These are phyloP conservation scores for Nanorana parkeri DNA, from an alignment of 2,113 vertebrate species.

Conservation along the genomic window DNA sequence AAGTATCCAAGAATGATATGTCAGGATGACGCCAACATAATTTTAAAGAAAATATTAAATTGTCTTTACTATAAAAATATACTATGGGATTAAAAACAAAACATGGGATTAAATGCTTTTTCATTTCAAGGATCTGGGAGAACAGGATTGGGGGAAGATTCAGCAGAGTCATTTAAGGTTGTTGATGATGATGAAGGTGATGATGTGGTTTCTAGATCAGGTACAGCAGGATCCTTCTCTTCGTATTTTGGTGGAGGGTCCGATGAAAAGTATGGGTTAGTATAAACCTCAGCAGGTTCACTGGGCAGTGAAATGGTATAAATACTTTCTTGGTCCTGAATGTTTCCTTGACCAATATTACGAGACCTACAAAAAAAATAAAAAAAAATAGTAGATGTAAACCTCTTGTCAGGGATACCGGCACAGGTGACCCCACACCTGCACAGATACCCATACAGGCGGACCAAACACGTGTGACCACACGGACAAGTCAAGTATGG, in stretches of 20 bases:
- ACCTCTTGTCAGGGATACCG: no score
- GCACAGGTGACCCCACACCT: no score
- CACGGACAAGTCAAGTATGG: no score
- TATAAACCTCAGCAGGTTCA: slow-evolving; percentile 60
- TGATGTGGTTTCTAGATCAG: background rate
- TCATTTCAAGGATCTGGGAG: background rate
- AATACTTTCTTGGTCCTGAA: slow-evolving; percentile 61
- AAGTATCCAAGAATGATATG: background rate
- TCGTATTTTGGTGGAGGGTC: slow-evolving; percentile 74
- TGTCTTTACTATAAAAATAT: background rate
- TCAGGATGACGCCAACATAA: no score
- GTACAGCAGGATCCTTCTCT: slow-evolving; percentile 64
- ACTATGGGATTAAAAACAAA: background rate
- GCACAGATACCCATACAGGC: no score
- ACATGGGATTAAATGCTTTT: background rate
- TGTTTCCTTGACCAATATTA: slow-evolving; percentile 47
- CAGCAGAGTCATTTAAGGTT: background rate
- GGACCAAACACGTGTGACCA: no score
- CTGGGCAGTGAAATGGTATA: slow-evolving; percentile 68
- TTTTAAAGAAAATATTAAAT: no score
- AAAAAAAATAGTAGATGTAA: background rate
- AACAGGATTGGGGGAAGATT: background rate
- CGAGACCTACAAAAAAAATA: slow-evolving; percentile 64
- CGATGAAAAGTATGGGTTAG: slow-evolving; percentile 45
- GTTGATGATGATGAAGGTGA: background rate